Evolutionary conservation across 2,797 vertebrate species (phyloP), one percentile per base, ranked within the genome.

Genomic region (Melanitta fusca): DNA sequence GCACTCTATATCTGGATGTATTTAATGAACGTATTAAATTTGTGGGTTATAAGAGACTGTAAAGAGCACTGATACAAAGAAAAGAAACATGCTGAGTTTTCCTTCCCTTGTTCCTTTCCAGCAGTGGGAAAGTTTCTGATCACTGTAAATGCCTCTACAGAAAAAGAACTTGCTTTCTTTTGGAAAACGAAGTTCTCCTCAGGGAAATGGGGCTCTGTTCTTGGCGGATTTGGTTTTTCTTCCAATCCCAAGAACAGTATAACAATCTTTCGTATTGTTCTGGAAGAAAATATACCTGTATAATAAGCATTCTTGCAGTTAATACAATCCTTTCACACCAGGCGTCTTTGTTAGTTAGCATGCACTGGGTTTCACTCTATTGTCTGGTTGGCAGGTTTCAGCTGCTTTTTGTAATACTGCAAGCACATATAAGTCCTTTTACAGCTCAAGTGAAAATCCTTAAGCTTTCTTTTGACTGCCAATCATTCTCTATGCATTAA

Each of bases 381-480:
- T 96, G 86, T 95, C 84, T 94, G 71, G 10, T 91, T 95, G 89
- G 87, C 89, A 94, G 80, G 41, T 24, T 95, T 95, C 79, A 77
- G 38, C 56, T 81, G 56, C 36, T 91, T 81, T 96, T 85, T 73
- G 41, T 86, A 68, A 75, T 43, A 64, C 51, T 92, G 56, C 56
- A 83, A 65, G 77, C 49, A 81, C 32, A 5, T 85, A 77, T 45
- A 75, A 71, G 27, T 75, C 43, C 20, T 96, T 95, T 70, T 49
- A 71, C 36, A 81, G 88, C n/a, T 77, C 38, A 95, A 92, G 71
- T 21, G 6, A 94, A 96, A 96, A 93, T 89, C 32, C 79, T 85
- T 91, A 82, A 38, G 43, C 43, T 95, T 96, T 93, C 51, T 87
- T 95, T 85, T 79, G 38, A 73, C 45, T 75, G 30, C n/a, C 53